Percentiles rank a stretch among this genome's conserved stretches.
Conservation (phyloP, 2,888 invertebrate genomes). For the Spodoptera picta region DNA sequence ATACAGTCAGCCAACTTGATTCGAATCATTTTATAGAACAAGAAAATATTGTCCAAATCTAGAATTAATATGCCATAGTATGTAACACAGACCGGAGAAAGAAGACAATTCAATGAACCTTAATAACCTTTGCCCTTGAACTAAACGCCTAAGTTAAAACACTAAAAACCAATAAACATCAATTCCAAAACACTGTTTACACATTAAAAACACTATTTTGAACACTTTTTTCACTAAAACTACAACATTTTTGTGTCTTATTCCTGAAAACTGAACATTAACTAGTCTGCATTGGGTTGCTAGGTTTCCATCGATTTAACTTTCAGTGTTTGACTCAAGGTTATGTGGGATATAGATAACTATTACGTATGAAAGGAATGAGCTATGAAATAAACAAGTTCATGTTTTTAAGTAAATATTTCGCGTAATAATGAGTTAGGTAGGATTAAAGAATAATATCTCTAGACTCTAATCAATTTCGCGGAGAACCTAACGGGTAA, state of each 20-base stretch:
- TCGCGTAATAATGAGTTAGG: too few species aligned
- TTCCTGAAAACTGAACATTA: conserved; percentile 14
- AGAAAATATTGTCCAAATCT: too few species aligned
- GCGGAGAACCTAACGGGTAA: too few species aligned
- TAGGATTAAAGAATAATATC: too few species aligned
- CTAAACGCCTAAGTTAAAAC: neutral
- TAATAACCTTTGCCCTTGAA: conserved; percentile 7
- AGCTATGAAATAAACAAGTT: too few species aligned
- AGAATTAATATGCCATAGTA: too few species aligned
- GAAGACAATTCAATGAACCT: neutral
- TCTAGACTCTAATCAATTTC: too few species aligned
- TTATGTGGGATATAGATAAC: conserved; percentile 25
- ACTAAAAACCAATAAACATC: neutral
- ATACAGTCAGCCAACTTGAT: too few species aligned
- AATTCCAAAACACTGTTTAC: conserved; percentile 5
- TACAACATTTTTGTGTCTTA: conserved; percentile 30
- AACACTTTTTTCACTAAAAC: conserved; percentile 32
- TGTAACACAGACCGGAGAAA: too few species aligned
- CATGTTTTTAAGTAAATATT: too few species aligned
- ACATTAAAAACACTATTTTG: conserved; percentile 5
- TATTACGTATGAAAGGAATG: neutral
- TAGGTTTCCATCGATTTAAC: conserved; percentile 51
- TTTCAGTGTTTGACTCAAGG: conserved; percentile 28
- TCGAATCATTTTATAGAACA: too few species aligned
- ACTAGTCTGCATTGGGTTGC: conserved; percentile 26